Evolutionary conservation across 1,140 invertebrate genomes (phyloP).

Genomic region (Daktulosphaira vitifoliae): DNA sequence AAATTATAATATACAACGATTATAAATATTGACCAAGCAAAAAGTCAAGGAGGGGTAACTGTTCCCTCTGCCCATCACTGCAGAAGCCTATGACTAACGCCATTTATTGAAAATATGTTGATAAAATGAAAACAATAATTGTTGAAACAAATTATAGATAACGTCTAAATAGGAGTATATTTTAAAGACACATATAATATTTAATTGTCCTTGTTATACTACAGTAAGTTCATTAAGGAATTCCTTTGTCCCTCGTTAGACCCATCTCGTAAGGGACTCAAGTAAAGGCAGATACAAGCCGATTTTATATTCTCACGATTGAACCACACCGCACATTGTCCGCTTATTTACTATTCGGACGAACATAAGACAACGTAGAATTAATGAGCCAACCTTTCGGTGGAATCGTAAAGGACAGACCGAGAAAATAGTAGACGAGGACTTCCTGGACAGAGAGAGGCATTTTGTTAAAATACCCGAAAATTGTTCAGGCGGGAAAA

Average conservation of each 20-base stretch:
- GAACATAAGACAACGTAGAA: slow-evolving; percentile 17
- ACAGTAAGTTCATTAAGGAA: not conserved
- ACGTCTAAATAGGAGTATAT: no score
- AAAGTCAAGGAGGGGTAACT: no score
- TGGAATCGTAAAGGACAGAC: not conserved
- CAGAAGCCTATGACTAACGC: no score
- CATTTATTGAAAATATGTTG: no score
- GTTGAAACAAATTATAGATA: no score
- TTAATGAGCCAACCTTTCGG: slow-evolving; percentile 26
- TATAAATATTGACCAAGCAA: no score
- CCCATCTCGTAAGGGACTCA: not conserved
- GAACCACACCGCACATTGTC: not conserved
- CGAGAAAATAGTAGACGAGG: not conserved
- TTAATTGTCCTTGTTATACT: no score
- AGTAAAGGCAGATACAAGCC: not conserved
- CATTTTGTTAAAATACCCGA: slow-evolving; percentile 26
- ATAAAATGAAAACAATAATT: no score
- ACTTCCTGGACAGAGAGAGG: not conserved
- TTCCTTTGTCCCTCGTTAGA: not conserved
- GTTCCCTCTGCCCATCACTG: no score
- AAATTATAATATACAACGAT: no score
- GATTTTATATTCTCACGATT: not conserved
- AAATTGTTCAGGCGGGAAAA: slow-evolving; percentile 18
- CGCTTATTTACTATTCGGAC: slow-evolving; percentile 18
- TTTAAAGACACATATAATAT: no score